These are phyloP conservation scores for Leptinotarsa texana DNA, from an alignment of 1,140 invertebrate genomes.

Conservation along the genomic window DNA sequence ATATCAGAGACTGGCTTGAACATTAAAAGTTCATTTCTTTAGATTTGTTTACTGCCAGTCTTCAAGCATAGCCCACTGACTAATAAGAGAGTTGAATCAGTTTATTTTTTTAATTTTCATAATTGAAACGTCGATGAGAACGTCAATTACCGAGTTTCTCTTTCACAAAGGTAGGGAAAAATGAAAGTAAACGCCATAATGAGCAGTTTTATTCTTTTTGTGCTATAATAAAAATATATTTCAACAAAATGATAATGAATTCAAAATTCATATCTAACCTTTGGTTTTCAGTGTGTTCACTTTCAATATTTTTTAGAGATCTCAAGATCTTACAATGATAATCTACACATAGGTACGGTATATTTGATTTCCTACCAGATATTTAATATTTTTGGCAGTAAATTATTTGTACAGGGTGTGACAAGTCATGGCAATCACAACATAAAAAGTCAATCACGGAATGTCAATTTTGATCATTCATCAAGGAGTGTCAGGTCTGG, in stretches of 20 bases:
- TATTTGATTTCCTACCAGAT: constrained; percentile 20
- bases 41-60: no score
- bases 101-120: no score
- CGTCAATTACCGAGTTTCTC: no score
- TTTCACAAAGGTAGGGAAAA: no score
- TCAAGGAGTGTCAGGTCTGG: not conserved
- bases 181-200: not conserved
- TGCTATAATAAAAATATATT: constrained; percentile 28
- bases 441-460: constrained; percentile 1
- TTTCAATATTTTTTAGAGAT: constrained; percentile 18
- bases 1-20: no score
- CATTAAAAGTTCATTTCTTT: no score
- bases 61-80: no score
- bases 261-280: constrained; percentile 28
- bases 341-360: constrained; percentile 11
- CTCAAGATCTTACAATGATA: constrained; percentile 13
- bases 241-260: constrained; percentile 27
- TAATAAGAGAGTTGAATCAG: no score
- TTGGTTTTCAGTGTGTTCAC: constrained; percentile 17
- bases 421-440: constrained; percentile 1
- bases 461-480: constrained; percentile 7
- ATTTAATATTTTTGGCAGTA: constrained; percentile 24
- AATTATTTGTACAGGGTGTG: constrained; percentile 22
- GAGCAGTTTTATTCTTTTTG: constrained; percentile 26
- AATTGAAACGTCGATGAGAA: no score